Evolutionary conservation across 1,140 invertebrate genomes (phyloP).

Genomic region (Euwallacea similis): DNA sequence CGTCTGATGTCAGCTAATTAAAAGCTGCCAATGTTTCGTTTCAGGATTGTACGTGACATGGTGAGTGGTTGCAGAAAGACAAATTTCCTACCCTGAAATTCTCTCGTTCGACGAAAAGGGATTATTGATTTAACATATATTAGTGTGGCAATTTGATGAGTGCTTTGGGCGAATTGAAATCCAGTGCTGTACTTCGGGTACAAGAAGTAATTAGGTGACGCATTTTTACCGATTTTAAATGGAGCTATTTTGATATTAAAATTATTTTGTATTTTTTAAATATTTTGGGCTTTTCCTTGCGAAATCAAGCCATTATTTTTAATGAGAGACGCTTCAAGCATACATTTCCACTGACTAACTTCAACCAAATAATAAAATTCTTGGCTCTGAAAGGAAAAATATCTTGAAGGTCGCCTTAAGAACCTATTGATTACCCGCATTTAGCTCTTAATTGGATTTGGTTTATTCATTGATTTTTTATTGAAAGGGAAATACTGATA

Average conservation of each 20-base stretch:
- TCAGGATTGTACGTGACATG: conserved; percentile 14
- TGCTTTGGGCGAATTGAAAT: no score
- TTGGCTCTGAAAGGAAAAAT: no score
- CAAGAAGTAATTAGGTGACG: no score
- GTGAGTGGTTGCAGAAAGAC: conserved; percentile 15
- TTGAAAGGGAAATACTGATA: conserved; percentile 1
- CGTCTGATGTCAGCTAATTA: conserved; percentile 33
- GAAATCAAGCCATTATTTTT: not conserved
- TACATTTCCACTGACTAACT: no score
- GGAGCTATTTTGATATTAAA: no score
- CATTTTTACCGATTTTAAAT: no score
- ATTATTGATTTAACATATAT: not conserved
- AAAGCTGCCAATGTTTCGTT: conserved; percentile 29
- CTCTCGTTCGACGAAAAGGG: not conserved
- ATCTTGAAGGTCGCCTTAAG: no score
- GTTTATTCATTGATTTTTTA: conserved; percentile 1
- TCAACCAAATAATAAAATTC: no score
- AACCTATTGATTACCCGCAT: no score
- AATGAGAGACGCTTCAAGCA: not conserved
- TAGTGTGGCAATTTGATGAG: no score
- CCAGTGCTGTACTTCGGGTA: no score
- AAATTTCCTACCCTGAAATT: conserved; percentile 10
- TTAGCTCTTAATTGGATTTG: conserved; percentile 1
- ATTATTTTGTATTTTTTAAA: not conserved
- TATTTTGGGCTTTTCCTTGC: not conserved